phyloP scores from a whole-genome alignment of 2,113 vertebrate genomes.

The Forbesichthys agassizii region DNA sequence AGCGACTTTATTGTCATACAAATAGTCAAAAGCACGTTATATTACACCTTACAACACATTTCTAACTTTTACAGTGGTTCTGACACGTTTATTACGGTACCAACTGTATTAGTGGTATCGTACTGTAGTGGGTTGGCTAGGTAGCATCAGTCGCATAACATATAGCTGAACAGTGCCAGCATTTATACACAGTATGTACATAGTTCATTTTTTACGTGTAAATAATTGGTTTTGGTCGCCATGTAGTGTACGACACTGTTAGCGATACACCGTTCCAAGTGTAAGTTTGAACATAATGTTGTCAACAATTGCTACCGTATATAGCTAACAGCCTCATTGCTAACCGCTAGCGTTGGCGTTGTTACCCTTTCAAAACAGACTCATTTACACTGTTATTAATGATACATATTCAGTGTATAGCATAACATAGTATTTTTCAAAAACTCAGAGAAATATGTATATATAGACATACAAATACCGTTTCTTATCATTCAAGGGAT shows the following conservation, averaged over 20 bases:
- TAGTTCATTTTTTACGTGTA: too few species aligned
- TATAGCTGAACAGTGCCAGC: too few species aligned
- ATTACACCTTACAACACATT: too few species aligned
- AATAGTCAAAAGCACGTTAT: too few species aligned
- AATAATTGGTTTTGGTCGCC: not conserved
- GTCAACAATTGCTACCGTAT: conserved; percentile 49
- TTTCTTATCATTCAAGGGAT: conserved; percentile 46
- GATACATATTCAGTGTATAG: not conserved
- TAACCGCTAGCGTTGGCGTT: conserved; percentile 68
- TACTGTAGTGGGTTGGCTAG: not conserved
- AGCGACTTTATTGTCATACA: too few species aligned
- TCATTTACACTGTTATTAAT: conserved; percentile 5
- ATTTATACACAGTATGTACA: too few species aligned
- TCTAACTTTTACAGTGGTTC: too few species aligned
- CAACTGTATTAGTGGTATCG: too few species aligned
- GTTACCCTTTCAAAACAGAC: conserved; percentile 51
- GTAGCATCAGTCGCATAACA: not conserved
- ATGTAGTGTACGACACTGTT: not conserved
- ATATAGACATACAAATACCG: conserved; percentile 59
- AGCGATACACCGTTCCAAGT: conserved; percentile 5
- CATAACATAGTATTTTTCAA: not conserved
- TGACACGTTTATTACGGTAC: too few species aligned
- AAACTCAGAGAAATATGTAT: not conserved
- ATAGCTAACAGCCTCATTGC: conserved; percentile 46
- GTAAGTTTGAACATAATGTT: conserved; percentile 62